These are phyloP conservation scores for Liopterus haemorrhoidalis DNA, from an alignment of 2,888 invertebrate genomes.

Conservation along the genomic window DNA sequence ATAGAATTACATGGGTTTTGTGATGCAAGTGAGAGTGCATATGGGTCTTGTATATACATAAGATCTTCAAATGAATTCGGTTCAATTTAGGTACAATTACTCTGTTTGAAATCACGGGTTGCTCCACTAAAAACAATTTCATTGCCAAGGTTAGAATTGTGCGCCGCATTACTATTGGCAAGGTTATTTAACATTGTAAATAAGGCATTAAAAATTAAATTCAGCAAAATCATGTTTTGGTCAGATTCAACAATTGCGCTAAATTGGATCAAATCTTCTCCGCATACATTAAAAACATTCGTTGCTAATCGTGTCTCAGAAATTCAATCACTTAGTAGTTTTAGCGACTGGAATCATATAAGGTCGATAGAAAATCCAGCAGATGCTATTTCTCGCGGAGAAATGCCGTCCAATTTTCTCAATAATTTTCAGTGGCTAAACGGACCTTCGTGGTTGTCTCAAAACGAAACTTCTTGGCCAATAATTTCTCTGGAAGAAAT, in stretches of 20 bases:
- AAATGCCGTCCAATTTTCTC: not conserved
- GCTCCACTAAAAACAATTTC: conserved; percentile 1
- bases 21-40: too few relatives aligned
- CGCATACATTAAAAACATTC: not conserved
- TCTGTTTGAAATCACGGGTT: not conserved
- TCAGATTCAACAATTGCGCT: conserved; percentile 1
- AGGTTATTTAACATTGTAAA: not conserved
- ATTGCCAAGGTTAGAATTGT: not conserved
- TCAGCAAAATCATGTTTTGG: not conserved
- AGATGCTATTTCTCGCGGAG: not conserved
- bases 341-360: not conserved
- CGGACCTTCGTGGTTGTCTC: not conserved
- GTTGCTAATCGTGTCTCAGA: conserved; percentile 1
- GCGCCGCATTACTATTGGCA: not conserved
- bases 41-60: too few relatives aligned
- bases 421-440: not conserved
- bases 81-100: not conserved
- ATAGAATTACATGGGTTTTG: too few relatives aligned
- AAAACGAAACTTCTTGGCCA: not conserved
- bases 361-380: too few relatives aligned
- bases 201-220: not conserved
- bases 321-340: not conserved
- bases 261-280: not conserved
- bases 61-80: too few relatives aligned
- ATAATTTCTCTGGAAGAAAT: not conserved